These are phyloP conservation scores for Platycercus adscitus DNA, from an alignment of 2,113 vertebrate species.

Conservation along the genomic window DNA sequence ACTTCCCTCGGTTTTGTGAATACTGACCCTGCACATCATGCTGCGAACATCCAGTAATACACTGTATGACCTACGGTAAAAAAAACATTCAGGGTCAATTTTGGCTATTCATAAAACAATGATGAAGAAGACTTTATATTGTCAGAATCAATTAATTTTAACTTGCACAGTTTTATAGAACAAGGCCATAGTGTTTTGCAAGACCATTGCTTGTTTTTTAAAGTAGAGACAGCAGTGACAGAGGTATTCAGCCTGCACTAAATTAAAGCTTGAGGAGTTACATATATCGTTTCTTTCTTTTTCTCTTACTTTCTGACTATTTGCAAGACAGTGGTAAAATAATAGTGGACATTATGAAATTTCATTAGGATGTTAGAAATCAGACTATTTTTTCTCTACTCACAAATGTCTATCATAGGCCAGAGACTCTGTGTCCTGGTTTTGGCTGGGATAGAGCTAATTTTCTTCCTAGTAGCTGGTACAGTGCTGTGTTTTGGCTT, in stretches of 20 bases:
- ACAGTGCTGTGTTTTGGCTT: background rate
- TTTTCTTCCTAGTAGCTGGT: background rate
- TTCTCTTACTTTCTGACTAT: background rate
- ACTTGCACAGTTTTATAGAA: background rate
- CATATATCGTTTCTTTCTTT: background rate
- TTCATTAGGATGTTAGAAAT: background rate
- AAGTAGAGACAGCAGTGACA: background rate
- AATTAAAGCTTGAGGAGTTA: background rate
- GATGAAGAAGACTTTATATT: background rate
- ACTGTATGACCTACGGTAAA: slow-evolving; percentile 77
- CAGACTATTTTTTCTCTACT: background rate
- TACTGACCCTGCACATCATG: background rate
- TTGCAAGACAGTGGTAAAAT: background rate
- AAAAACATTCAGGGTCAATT: background rate
- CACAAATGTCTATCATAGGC: background rate
- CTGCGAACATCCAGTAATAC: background rate
- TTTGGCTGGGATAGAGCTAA: background rate
- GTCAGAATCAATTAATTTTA: background rate
- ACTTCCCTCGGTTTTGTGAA: background rate
- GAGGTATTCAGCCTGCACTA: background rate
- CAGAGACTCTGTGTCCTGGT: background rate
- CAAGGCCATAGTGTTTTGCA: background rate
- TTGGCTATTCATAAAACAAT: background rate
- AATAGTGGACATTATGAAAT: background rate
- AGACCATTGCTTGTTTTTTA: background rate